phyloP scores from a whole-genome alignment of 2,797 vertebrate species.

The Sebastes steindachneri region DNA sequence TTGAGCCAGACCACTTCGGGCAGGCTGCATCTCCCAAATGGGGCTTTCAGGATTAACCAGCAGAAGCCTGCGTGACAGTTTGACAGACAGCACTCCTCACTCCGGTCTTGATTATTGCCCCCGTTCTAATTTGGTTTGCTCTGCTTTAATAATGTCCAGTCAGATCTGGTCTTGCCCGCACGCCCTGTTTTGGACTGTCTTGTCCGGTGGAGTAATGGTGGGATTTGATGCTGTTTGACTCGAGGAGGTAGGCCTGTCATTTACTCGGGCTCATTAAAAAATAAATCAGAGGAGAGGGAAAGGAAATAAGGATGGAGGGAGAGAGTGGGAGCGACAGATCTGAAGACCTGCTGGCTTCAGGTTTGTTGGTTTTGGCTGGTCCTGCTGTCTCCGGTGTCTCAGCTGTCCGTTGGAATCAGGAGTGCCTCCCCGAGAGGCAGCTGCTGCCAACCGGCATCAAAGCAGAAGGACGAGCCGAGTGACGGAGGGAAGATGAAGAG shows the following conservation, averaged over 20 bases:
- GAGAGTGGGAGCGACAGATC: neutral
- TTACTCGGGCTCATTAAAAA: conserved; percentile 4
- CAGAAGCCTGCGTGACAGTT: conserved; percentile 2
- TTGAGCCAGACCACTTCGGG: conserved; percentile 4
- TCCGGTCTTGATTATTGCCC: conserved; percentile 30
- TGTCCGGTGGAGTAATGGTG: neutral
- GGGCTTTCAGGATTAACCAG: conserved; percentile 1
- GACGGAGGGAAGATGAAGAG: neutral
- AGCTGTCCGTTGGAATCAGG: conserved; percentile 24
- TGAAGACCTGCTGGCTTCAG: neutral
- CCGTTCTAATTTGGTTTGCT: conserved; percentile 23
- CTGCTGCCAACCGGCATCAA: conserved; percentile 37
- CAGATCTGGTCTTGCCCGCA: conserved; percentile 21
- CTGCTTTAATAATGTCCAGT: conserved; percentile 21
- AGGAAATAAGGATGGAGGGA: neutral
- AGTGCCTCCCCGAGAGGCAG: neutral
- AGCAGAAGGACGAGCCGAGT: neutral
- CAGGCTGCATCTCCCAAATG: neutral
- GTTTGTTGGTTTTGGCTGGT: conserved; percentile 31
- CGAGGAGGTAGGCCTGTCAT: conserved; percentile 13
- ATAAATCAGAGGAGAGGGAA: neutral
- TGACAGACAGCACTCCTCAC: conserved; percentile 18
- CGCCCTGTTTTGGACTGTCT: neutral
- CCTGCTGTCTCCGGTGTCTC: conserved; percentile 6
- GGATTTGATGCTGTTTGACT: conserved; percentile 2